phyloP scores from a whole-genome alignment of 2,113 vertebrate species.

The Deroptyus accipitrinus region DNA sequence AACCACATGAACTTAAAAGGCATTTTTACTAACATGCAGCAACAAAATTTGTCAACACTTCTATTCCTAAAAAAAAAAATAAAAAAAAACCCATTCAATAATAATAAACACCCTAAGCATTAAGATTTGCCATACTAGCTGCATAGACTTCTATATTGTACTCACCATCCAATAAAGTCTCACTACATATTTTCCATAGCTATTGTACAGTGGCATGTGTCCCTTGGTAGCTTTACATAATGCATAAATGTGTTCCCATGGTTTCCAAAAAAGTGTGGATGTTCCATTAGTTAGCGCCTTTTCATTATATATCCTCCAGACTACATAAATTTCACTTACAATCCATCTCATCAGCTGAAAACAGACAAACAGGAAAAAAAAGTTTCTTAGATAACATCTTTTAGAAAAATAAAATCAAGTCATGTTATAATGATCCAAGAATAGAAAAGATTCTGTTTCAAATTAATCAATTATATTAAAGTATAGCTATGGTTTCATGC shows the following conservation, averaged over 20 bases:
- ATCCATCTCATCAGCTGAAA: slow-evolving; percentile 91
- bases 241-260: slow-evolving; percentile 95
- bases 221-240: slow-evolving; percentile 82
- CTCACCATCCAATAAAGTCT: slow-evolving; percentile 95
- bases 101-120: not conserved
- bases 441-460: not conserved
- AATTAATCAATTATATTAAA: not conserved
- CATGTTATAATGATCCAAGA: not conserved
- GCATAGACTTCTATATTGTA: not conserved
- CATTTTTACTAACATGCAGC: not conserved
- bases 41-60: not conserved
- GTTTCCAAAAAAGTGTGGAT: slow-evolving; percentile 78
- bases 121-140: not conserved
- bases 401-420: not conserved
- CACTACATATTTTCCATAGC: slow-evolving; percentile 89
- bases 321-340: slow-evolving; percentile 86
- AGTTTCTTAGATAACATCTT: accelerated
- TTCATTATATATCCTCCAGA: slow-evolving; percentile 80
- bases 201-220: slow-evolving; percentile 87
- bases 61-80: not conserved
- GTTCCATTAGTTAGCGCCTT: slow-evolving; percentile 20
- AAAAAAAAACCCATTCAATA: not conserved
- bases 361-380: not conserved
- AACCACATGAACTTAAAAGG: not conserved
- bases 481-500: not conserved